A percentile compares a stretch with the other conserved stretches of the same genome.
Evolutionary conservation across 2,888 invertebrate genomes (phyloP).

Genomic region (Tetramorium bicarinatum): DNA sequence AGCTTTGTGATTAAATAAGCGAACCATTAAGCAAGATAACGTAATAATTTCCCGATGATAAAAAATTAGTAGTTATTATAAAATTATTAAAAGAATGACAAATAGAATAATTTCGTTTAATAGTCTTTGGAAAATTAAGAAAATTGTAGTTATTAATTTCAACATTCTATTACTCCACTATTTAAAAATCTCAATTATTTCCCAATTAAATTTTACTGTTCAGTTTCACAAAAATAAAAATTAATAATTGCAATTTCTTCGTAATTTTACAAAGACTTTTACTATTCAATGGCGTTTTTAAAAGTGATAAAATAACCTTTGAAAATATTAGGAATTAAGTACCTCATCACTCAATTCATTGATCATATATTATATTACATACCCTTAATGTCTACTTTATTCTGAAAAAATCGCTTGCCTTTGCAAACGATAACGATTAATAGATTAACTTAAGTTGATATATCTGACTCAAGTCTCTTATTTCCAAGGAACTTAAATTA

Average conservation of each 20-base stretch:
- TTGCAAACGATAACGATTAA: not conserved
- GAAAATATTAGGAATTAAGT: not conserved
- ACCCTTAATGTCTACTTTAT: not conserved
- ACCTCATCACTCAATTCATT: not conserved
- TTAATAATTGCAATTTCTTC: not conserved
- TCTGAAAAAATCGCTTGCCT: not conserved
- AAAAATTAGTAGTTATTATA: not conserved
- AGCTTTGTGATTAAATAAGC: slow-evolving; percentile 30
- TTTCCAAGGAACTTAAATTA: not conserved
- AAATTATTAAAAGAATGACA: not conserved
- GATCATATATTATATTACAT: not conserved
- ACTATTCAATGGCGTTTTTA: not conserved
- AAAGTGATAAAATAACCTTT: not conserved
- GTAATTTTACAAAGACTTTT: not conserved
- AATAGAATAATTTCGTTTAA: not conserved
- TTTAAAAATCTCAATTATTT: not conserved
- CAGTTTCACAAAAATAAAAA: not conserved
- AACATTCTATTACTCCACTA: not conserved
- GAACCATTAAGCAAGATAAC: not conserved
- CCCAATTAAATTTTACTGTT: not conserved
- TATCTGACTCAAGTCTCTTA: not conserved
- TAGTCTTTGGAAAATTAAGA: not conserved
- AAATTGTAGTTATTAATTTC: slow-evolving; percentile 4
- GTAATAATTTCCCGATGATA: not conserved
- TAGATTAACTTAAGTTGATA: not conserved